Evolutionary conservation across 2,797 vertebrate species (phyloP), one percentile per base, ranked within the genome.

Genomic region (Sciurus vulgaris): DNA sequence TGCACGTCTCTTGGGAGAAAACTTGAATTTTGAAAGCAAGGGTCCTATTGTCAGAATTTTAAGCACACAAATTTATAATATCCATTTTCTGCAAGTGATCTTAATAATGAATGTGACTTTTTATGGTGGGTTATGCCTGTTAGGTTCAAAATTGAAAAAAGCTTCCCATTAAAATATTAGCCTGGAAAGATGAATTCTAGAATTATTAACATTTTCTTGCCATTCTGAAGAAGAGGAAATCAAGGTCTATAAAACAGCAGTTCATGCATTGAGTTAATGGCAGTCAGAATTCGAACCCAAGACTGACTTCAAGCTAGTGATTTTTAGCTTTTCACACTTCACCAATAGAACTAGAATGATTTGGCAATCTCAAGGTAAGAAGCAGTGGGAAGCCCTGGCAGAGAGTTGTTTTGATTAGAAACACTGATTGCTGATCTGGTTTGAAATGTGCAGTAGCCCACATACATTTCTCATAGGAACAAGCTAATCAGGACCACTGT

Each of bases 401-500:
- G 81, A 63, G 51, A 93, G 85, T 17, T 67, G 18, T 73, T 89
- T 79, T 93, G 84, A 96, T 95, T 79, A 76, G 88, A 63, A 73
- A 56, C 65, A 12, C 61, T 82, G 95, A 90, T 96, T 96, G 82
- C 85, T 28, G 22, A 35, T 61, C 7, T 41, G 17, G 54, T 81
- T 72, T 86, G 94, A 91, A 89, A 35, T 65, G 38, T 86, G 74
- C 78, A 67, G 74, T 18, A 65, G 10, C 7, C 41, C 56, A 20
- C 94, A 15, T 59, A 77, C 44, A 41, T 54, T 76, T 81, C 49
- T 47, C 82, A 70, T 8, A 79, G 93, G 63, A n/a, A 59, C 15
- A 47, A 33, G 67, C 76, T 96, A 92, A 96, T 97, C 94, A 93
- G 85, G 77, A 63, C 54, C 26, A 93, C 63, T 56, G 47, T 51